Evolutionary conservation across 2,113 vertebrate species (phyloP).

Genomic region (pig (Sus scrofa)): T2T-Sscrofa CM000828.6:36288001-36288500

Average conservation of each 20-base stretch:
- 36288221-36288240: not conserved
- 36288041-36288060: not conserved
- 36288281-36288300: not conserved
- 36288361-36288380: not conserved
- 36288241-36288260: not conserved
- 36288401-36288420: not conserved
- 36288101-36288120: not conserved
- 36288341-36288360: not conserved
- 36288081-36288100: not conserved
- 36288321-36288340: not conserved
- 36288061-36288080: not conserved
- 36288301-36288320: fast-evolving
- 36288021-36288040: not conserved
- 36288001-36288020: not conserved
- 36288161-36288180: not conserved
- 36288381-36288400: not conserved
- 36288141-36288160: not conserved
- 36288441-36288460: not conserved
- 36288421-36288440: too few species aligned
- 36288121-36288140: not conserved
- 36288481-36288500: not conserved
- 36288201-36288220: not conserved
- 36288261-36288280: constrained; percentile 23
- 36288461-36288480: not conserved
- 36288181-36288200: not conserved